Evolutionary conservation across 2,797 vertebrate genomes (phyloP).

Genomic region (Arctocebus calabarensis): DNA sequence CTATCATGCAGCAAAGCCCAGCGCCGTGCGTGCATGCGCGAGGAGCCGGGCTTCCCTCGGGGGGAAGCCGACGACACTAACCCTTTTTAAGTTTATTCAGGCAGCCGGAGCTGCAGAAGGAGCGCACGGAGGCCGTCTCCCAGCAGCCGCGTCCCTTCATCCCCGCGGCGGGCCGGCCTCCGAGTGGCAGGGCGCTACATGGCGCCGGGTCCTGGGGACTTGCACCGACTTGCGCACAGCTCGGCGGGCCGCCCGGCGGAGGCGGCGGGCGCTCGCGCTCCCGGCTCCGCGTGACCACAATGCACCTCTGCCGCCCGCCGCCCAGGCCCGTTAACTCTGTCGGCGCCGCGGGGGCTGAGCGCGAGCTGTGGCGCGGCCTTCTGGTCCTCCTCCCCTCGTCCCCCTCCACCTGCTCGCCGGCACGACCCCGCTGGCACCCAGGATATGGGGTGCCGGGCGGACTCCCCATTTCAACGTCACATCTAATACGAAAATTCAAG

Average conservation of each 20-base stretch:
- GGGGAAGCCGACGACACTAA: constrained; percentile 88
- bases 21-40: background rate
- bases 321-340: constrained; percentile 87
- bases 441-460: background rate
- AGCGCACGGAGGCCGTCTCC: constrained; percentile 93
- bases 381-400: background rate
- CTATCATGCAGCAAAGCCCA: constrained; percentile 75
- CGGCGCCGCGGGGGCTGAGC: constrained; percentile 64
- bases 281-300: constrained; percentile 87
- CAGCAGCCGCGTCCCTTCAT: constrained; percentile 99
- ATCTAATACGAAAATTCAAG: background rate
- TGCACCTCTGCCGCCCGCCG: constrained; percentile 86
- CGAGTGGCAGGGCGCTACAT: constrained; percentile 88
- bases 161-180: constrained; percentile 85
- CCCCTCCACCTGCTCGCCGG: background rate
- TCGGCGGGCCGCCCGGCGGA: constrained; percentile 73
- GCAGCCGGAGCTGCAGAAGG: constrained; percentile 96
- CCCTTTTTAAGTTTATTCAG: constrained; percentile 95
- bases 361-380: background rate
- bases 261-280: constrained; percentile 58
- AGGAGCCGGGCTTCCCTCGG: constrained; percentile 78
- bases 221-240: background rate
- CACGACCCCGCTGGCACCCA: background rate
- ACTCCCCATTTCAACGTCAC: constrained; percentile 28
- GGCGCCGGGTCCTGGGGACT: constrained; percentile 47